phyloP scores from a whole-genome alignment of 2,113 vertebrate genomes.

The Falcunculus frontatus region DNA sequence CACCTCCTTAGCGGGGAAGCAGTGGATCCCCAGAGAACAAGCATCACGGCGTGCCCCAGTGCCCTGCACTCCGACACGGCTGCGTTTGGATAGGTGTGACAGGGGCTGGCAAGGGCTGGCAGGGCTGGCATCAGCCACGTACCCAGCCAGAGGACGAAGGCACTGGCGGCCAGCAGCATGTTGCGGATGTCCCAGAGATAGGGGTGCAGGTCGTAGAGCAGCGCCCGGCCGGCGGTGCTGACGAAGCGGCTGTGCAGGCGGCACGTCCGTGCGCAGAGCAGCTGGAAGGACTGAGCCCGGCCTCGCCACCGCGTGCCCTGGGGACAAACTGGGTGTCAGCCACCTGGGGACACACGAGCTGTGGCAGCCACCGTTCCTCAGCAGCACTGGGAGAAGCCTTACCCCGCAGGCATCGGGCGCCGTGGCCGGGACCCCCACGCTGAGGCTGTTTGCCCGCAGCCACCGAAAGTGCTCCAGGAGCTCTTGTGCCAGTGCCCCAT shows the following conservation, averaged over 20 bases:
- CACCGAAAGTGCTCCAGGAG: conserved; percentile 81
- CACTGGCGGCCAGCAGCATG: conserved; percentile 76
- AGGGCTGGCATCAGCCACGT: background rate
- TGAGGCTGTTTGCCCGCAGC: conserved; percentile 69
- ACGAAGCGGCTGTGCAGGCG: conserved; percentile 79
- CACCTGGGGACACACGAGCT: fast-evolving
- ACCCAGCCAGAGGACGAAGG: conserved; percentile 85
- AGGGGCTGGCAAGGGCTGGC: background rate
- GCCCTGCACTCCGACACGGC: fast-evolving
- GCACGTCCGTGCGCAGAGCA: conserved; percentile 71
- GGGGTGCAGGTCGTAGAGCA: conserved; percentile 85
- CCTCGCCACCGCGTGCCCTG: conserved; percentile 66
- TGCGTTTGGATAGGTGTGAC: background rate
- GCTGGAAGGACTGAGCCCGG: conserved; percentile 71
- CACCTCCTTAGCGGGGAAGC: background rate
- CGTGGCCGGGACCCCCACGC: background rate
- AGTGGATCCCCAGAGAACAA: background rate
- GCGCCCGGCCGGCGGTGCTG: conserved; percentile 67
- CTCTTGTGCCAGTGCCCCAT: conserved; percentile 68
- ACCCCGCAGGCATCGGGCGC: background rate
- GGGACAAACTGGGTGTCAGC: fast-evolving
- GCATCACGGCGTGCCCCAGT: fast-evolving
- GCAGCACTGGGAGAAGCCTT: background rate
- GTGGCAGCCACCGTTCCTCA: fast-evolving
- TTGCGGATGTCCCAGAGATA: conserved; percentile 88